Conservation (phyloP, 2,888 invertebrate genomes). For the Calameuta pallipes region DNA sequence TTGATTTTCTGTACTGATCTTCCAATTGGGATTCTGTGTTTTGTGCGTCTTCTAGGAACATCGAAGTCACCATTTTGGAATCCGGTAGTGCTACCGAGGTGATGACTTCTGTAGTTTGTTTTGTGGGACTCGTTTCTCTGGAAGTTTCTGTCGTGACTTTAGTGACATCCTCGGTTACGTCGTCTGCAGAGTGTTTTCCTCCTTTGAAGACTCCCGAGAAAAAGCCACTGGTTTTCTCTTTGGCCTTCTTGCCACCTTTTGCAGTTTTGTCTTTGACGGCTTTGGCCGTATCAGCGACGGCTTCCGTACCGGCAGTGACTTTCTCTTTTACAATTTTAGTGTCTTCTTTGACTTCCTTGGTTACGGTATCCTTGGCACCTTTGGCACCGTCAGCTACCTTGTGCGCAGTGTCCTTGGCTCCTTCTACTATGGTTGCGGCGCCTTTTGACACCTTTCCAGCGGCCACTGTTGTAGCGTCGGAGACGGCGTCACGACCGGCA, state of each 20-base stretch:
- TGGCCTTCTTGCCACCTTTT: slow-evolving; percentile 29
- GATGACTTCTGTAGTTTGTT: slow-evolving; percentile 15
- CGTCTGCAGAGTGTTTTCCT: slow-evolving; percentile 29
- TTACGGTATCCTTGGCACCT: slow-evolving; percentile 23
- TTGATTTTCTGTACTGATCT: slow-evolving; percentile 1
- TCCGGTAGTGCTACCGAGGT: slow-evolving; percentile 25
- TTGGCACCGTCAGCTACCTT: slow-evolving; percentile 20
- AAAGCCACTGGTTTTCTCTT: slow-evolving; percentile 30
- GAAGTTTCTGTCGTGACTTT: slow-evolving; percentile 28
- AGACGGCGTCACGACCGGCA: slow-evolving; percentile 5
- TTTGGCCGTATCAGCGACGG: slow-evolving; percentile 29
- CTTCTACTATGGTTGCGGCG: not conserved
- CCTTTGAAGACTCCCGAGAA: slow-evolving; percentile 34
- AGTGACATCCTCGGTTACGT: slow-evolving; percentile 29
- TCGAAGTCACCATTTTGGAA: slow-evolving; percentile 32
- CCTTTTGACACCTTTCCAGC: slow-evolving; percentile 19
- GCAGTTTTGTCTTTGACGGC: slow-evolving; percentile 25
- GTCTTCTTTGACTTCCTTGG: slow-evolving; percentile 28
- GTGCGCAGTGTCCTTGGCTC: slow-evolving; percentile 10
- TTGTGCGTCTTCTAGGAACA: slow-evolving; percentile 33
- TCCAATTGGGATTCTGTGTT: slow-evolving; percentile 11
- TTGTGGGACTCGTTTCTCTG: slow-evolving; percentile 22
- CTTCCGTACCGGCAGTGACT: slow-evolving; percentile 27
- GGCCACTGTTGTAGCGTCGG: slow-evolving; percentile 17
- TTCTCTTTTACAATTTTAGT: slow-evolving; percentile 29